Conservation (phyloP, 2,888 invertebrate genomes). For the Osmoderma eremita region DNA sequence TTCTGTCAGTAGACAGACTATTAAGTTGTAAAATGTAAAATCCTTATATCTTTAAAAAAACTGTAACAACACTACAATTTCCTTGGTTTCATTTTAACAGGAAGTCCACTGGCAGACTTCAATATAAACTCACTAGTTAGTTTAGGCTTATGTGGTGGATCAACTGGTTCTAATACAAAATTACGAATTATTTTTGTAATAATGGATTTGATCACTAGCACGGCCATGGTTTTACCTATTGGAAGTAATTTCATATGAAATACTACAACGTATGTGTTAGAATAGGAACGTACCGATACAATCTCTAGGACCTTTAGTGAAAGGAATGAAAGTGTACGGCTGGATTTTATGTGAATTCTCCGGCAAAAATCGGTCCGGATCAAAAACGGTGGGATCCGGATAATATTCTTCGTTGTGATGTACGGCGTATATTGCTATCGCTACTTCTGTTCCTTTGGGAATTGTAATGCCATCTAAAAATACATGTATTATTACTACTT, state of each 20-base stretch:
- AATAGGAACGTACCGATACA: constrained; percentile 10
- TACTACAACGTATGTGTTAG: neutral
- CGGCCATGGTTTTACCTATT: constrained; percentile 34
- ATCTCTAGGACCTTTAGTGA: constrained; percentile 49
- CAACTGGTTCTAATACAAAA: constrained; percentile 27
- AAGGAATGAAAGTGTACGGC: constrained; percentile 61
- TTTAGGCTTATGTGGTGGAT: constrained; percentile 31
- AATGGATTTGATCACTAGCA: constrained; percentile 32
- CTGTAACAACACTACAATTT: neutral
- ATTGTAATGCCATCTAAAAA: constrained; percentile 18
- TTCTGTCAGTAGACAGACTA: no score
- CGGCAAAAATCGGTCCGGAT: constrained; percentile 59
- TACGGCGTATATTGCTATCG: constrained; percentile 4
- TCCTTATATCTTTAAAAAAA: no score
- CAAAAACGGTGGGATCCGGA: constrained; percentile 59
- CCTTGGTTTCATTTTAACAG: constrained; percentile 6
- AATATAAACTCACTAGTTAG: constrained; percentile 32
- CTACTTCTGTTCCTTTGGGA: constrained; percentile 19
- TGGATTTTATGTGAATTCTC: constrained; percentile 61
- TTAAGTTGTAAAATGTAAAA: no score
- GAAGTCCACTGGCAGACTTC: constrained; percentile 35
- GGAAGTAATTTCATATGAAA: constrained; percentile 1
- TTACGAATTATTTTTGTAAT: constrained; percentile 28
- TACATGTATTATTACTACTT: no score
- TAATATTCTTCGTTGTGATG: constrained; percentile 36